Evolutionary conservation across 2,888 invertebrate species (phyloP).

Genomic region (Sphecodes monilicornis): DNA sequence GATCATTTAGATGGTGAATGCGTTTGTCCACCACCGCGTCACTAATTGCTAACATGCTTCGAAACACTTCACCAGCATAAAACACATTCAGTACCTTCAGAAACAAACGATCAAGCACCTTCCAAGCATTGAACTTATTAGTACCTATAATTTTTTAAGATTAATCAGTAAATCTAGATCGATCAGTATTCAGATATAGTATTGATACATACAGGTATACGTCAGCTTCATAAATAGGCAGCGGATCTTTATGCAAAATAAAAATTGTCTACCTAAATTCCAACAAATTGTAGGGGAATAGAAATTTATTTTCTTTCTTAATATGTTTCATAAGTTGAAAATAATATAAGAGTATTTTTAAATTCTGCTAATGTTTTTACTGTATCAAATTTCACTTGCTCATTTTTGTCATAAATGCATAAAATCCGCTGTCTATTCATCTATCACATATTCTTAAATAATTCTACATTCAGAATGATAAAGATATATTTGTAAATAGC

Average conservation of each 20-base stretch:
- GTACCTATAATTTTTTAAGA: slow-evolving; percentile 2
- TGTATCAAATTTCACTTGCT: no score
- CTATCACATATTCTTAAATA: background rate
- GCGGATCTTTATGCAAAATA: no score
- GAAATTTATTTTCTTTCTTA: no score
- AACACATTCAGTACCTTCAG: background rate
- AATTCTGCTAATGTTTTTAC: no score
- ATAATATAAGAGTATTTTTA: no score
- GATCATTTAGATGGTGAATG: slow-evolving; percentile 86
- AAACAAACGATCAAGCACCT: background rate
- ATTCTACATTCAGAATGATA: background rate
- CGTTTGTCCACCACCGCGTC: slow-evolving; percentile 84
- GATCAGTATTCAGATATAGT: slow-evolving; percentile 47
- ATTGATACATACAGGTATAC: background rate
- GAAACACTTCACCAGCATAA: background rate
- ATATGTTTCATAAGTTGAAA: no score
- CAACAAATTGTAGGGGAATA: no score
- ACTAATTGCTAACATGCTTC: slow-evolving; percentile 9
- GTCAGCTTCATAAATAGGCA: no score
- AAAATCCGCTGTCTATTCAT: no score
- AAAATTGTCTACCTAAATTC: no score
- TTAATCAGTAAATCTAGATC: slow-evolving; percentile 9
- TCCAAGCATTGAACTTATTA: background rate
- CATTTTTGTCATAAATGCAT: no score
- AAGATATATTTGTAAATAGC: slow-evolving; percentile 43